Evolutionary conservation across 2,888 invertebrate species (phyloP), one percentile per base, ranked within the genome.

Genomic region (Arctia plantaginis): DNA sequence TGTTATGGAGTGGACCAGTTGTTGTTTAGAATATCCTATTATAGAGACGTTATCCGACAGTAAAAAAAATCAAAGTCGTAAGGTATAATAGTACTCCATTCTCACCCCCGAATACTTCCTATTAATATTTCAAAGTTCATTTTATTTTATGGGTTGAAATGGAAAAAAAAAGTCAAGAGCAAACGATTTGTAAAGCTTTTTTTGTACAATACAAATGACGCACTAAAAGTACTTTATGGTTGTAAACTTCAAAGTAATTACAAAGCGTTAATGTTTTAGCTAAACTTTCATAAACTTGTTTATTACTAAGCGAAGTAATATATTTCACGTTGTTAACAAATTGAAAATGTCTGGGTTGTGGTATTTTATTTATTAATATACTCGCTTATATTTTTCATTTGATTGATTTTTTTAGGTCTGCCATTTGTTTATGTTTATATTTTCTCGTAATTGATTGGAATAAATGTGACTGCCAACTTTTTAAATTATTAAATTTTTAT

Each of bases 51-150:
- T 12, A 55, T 55, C 23, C 10, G 12, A 55, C 7, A 10, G 10
- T 55, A 12, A 23, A 23, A 55, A 51, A 51, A 51, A 0, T 3
- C n/a, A n/a, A n/a, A 55, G 72, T 83, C 84, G 83, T 75, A 6
- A 47, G 62, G 69, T 87, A 73, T 91, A 89, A 91, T 87, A 47
- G 13, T 33, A 8, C 73, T 47, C 15, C 39, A 30, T 78, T 80
- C 85, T 75, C 84, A 80, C 82, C 84, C 75, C 78, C 82, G 83
- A 80, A 86, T 84, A 80, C 85, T 80, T 83, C 84, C 87, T 88
- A 89, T 92, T 91, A 91, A 93, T 92, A 92, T 91, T 92, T 91
- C 90, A 92, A 91, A 92, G 86, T 91, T 91, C 89, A 90, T 91
- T 93, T 91, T 91, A 92, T 92, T 92, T 92, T 92, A 92, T 87